Base-by-base conservation (phyloP, 2,113 vertebrate species). In the Passer domesticus region DNA sequence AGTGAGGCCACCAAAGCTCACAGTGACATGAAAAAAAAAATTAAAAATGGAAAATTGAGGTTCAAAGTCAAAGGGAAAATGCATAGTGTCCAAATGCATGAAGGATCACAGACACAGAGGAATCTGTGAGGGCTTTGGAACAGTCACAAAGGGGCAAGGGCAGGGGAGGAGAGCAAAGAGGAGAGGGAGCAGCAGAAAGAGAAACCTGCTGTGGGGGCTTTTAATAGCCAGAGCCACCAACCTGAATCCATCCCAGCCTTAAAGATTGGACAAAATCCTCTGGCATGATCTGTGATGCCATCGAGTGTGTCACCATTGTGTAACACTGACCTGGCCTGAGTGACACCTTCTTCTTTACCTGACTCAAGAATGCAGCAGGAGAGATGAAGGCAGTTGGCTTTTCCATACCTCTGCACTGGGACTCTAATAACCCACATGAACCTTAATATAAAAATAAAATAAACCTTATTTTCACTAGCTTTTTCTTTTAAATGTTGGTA, bases 251-350 rank as follows among this genome's bases (percentile, higher is more conserved):
- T 50, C 64, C n/a, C 43, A 87, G 43, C 28, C 28, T 39, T 44
- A 47, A 46, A 13, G 39, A 10, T 43, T 18, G 72, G 49, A 15
- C 12, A 55, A 20, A 64, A n/a, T 41, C 31, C 33, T 60, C 37
- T 64, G 4, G n/a, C 31, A n/a, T 41, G 23, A 44, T n/a, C 56
- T 68, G 33, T 75, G 72, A 27, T 9, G 7, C 27, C 23, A 9
- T 7, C 0, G 4, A 44, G 16, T 1, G 6, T 46, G 30, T 47
- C 3, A 22, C 18, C 19, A 1, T 10, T 35, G n/a, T 1, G 4
- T 35, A 15, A 22, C 17, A 4, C n/a, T 85, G 81, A 31, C 46
- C 52, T 6, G 19, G 10, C n/a, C 39, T 9, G 28, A 31, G 50
- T 15, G 68, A 43, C 3, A 9, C 20, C n/a, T 44, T 8, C n/a